phyloP scores from a whole-genome alignment of 2,888 invertebrate genomes.

The Xanthorhoe spadicearia region DNA sequence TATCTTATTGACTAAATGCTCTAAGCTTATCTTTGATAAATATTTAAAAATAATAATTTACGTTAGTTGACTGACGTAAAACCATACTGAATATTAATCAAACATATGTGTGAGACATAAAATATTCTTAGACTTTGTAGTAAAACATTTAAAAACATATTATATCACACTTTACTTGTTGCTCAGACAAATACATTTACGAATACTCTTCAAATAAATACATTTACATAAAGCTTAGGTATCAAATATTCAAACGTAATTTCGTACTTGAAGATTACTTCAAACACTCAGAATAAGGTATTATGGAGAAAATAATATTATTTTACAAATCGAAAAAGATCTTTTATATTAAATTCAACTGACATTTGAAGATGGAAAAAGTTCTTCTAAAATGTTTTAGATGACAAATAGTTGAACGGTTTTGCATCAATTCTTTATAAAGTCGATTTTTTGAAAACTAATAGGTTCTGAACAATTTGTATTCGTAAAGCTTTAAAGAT shows the following conservation, averaged over 20 bases:
- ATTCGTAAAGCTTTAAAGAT: too few species aligned
- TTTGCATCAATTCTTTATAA: neutral
- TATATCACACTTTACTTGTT: neutral
- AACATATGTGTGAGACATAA: too few species aligned
- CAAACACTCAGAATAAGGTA: conserved; percentile 10
- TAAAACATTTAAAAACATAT: neutral
- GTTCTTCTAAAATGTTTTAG: neutral
- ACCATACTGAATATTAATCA: too few species aligned
- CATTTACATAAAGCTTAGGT: conserved; percentile 8
- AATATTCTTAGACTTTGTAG: too few species aligned
- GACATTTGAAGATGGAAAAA: neutral
- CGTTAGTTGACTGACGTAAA: too few species aligned
- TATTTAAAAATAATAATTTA: too few species aligned
- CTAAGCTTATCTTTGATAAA: too few species aligned
- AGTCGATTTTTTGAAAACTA: neutral
- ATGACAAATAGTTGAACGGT: neutral
- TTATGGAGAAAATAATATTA: conserved; percentile 7
- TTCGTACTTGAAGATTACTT: conserved; percentile 12
- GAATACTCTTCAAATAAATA: conserved; percentile 3
- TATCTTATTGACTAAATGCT: too few species aligned
- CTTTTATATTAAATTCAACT: neutral
- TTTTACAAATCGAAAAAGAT: conserved; percentile 9
- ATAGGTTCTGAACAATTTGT: too few species aligned
- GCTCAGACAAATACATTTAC: conserved; percentile 12
- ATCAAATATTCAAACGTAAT: conserved; percentile 30